A percentile compares a stretch with the other conserved stretches of the same genome.
These are phyloP conservation scores for Aplidium turbinatum DNA, from an alignment of 23 tunicate genomes.

Conservation along the genomic window DNA sequence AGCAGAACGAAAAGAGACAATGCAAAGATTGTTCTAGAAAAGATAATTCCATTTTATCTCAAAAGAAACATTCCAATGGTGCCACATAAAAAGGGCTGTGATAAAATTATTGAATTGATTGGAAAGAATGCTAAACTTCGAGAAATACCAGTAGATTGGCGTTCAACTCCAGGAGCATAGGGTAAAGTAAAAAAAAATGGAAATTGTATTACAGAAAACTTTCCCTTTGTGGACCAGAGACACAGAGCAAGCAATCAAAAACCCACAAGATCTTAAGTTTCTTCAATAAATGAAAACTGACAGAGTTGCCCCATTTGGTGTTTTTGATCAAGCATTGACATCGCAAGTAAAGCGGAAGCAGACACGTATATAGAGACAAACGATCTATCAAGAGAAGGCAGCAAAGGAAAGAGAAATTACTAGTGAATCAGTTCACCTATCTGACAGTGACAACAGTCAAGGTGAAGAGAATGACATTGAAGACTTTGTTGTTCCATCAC, in stretches of 20 bases:
- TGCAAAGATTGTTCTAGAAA: conserved; percentile 10
- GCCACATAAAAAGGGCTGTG: not conserved
- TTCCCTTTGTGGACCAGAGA: conserved; percentile 4
- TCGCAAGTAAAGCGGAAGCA: conserved; percentile 2
- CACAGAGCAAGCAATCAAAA: conserved; percentile 2
- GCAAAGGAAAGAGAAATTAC: not conserved
- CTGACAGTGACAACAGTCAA: conserved; percentile 19
- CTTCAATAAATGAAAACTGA: conserved; percentile 11
- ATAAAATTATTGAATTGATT: not conserved
- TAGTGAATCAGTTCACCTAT: conserved; percentile 1
- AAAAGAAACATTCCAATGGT: conserved; percentile 20
- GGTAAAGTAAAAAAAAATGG: not conserved
- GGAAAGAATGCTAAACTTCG: conserved; percentile 11
- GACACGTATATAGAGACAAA: not conserved
- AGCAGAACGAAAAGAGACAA: conserved; percentile 15
- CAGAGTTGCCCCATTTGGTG: conserved; percentile 17
- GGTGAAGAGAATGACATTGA: too few relatives aligned
- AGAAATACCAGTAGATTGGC: conserved; percentile 2
- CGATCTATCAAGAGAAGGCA: not conserved
- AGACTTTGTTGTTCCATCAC: not conserved
- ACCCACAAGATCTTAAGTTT: conserved; percentile 9
- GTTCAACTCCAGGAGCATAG: not conserved
- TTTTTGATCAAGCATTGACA: conserved; percentile 23
- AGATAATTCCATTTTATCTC: conserved; percentile 14
- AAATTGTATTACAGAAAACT: not conserved